Evolutionary conservation across 2,888 invertebrate genomes (phyloP), one percentile per base, ranked within the genome.

Genomic region (Leptothorax acervorum): DNA sequence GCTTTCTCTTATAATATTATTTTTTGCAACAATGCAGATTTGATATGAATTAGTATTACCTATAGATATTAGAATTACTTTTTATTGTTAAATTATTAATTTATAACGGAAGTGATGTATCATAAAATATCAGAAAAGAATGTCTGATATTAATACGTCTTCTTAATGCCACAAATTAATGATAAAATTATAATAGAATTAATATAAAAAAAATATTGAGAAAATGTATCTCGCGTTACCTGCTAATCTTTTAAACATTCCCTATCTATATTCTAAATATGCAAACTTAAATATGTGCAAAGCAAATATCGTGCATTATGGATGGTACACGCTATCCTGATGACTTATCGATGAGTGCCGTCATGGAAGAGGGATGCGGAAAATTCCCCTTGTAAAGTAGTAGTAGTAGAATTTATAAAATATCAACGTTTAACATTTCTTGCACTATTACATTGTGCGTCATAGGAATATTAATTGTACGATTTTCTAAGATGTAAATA

Each of bases 301-400:
- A 84, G 63, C n/a, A 79, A 68, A 55, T 71, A 79, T 79, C 23
- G 35, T 79, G 71, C 78, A 57, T 78, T 45, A 68, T 35, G 35
- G 57, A 70, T 57, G 15, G 6, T 60, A 57, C 79, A 79, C 79
- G 71, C 71, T 35, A 79, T 2, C 31, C 71, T 57, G 35, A 70
- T 57, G 45, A 70, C 71, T 71, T 79, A 79, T 70, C 70, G 18
- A 68, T 12, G 45, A 79, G 18, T 48, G 28, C 35, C 11, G 45
- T 70, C 23, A 70, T 39, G 55, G 23, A 82, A 82, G 62, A 51
- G 23, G 9, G n/a, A 82, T 76, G n/a, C 12, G 31, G 57, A 71
- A 57, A 70, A 71, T 57, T 78, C 31, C 35, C 9, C 11, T 6
- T 68, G n/a, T 45, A 31, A 57, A 23, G 18, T 18, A 60, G 12